Evolutionary conservation across 2,797 vertebrate genomes (phyloP).

Genomic region (Todus mexicanus): DNA sequence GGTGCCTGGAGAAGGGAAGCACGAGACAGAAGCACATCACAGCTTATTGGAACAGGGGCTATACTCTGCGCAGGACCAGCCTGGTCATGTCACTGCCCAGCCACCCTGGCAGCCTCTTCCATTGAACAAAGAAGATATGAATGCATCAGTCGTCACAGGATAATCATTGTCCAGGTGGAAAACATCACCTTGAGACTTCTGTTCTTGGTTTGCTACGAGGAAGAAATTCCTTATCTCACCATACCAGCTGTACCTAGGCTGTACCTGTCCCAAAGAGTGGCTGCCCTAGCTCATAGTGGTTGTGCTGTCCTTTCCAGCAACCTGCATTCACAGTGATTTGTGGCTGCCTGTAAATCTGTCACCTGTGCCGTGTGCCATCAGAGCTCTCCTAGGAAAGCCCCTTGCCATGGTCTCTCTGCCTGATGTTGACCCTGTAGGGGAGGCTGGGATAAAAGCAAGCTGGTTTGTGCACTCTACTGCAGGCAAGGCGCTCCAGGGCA

Average conservation of each 20-base stretch:
- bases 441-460: not conserved
- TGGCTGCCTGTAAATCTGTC: not conserved
- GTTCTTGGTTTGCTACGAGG: not conserved
- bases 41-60: not conserved
- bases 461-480: rapidly evolving
- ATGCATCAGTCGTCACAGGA: not conserved
- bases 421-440: not conserved
- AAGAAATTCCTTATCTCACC: not conserved
- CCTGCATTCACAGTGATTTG: not conserved
- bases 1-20: not conserved
- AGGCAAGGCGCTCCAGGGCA: not conserved
- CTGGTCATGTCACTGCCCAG: not conserved
- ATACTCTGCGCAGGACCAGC: not conserved
- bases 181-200: not conserved
- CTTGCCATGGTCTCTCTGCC: not conserved
- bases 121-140: not conserved
- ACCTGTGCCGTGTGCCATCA: not conserved
- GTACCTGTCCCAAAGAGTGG: not conserved
- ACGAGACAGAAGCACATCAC: not conserved
- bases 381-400: not conserved
- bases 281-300: not conserved
- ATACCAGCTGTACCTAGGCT: not conserved
- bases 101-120: not conserved
- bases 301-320: not conserved
- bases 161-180: not conserved